phyloP scores from a whole-genome alignment of 2,888 invertebrate genomes.

The Barypeithes pellucidus region DNA sequence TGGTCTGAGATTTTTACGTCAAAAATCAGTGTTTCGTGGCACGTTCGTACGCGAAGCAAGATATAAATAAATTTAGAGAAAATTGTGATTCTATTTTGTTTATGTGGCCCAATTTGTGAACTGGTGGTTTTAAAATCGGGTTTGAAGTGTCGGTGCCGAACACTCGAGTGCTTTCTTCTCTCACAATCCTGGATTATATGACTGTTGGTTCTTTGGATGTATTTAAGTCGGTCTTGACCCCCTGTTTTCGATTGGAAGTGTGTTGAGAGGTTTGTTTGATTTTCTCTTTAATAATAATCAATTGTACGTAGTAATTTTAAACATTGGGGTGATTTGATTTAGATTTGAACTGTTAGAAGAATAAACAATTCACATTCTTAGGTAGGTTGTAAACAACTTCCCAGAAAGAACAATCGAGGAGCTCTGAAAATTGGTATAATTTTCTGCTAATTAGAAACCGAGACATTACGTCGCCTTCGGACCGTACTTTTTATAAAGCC shows the following conservation, averaged over 20 bases:
- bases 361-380: too few relatives aligned
- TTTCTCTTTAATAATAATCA: too few relatives aligned
- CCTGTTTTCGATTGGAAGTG: neutral
- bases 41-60: neutral
- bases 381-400: too few relatives aligned
- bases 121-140: conserved; percentile 6
- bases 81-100: conserved; percentile 7
- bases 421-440: too few relatives aligned
- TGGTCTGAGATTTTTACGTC: conserved; percentile 32
- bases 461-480: too few relatives aligned
- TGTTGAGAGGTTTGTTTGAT: conserved; percentile 26
- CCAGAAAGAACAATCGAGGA: too few relatives aligned
- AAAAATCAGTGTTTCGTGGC: conserved; percentile 38
- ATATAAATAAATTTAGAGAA: conserved; percentile 10
- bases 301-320: too few relatives aligned
- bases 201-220: conserved; percentile 1
- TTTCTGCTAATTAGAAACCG: too few relatives aligned
- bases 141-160: conserved; percentile 2
- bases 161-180: neutral
- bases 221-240: neutral
- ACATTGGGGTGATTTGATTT: too few relatives aligned
- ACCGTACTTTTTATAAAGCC: too few relatives aligned
- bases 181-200: neutral
- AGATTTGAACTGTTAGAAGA: too few relatives aligned
- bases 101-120: conserved; percentile 8